These are phyloP conservation scores for Boleophthalmus pectinirostris DNA, from an alignment of 2,113 vertebrate species.

Conservation along the genomic window DNA sequence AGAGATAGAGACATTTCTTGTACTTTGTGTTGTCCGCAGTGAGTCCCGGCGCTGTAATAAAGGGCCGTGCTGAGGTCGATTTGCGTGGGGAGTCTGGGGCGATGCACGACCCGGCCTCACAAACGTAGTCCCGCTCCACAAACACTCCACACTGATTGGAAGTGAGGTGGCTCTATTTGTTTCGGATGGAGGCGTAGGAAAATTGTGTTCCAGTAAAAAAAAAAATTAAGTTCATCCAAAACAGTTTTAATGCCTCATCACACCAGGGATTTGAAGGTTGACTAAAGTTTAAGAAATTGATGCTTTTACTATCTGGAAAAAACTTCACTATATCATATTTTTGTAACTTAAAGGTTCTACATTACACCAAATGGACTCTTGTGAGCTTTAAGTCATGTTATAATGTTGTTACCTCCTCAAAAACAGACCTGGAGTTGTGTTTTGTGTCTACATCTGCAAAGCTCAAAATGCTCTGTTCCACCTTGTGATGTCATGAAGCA, in stretches of 20 bases:
- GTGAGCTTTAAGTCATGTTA: too few relatives aligned
- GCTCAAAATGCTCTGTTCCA: too few relatives aligned
- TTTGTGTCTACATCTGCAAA: too few relatives aligned
- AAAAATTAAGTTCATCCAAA: slow-evolving; percentile 12
- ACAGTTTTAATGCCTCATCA: not conserved
- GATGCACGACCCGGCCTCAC: slow-evolving; percentile 46
- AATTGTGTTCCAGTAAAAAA: slow-evolving; percentile 27
- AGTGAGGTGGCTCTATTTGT: slow-evolving; percentile 27
- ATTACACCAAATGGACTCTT: too few relatives aligned
- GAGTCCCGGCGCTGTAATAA: slow-evolving; percentile 57
- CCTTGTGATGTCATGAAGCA: too few relatives aligned
- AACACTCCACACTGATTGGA: slow-evolving; percentile 59
- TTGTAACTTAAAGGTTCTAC: too few relatives aligned
- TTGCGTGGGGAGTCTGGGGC: slow-evolving; percentile 49
- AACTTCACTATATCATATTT: too few relatives aligned
- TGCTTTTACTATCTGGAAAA: too few relatives aligned
- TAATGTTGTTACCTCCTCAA: too few relatives aligned
- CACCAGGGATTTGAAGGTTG: not conserved
- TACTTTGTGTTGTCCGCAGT: slow-evolving; percentile 5
- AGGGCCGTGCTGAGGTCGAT: slow-evolving; percentile 56
- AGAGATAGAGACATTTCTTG: not conserved
- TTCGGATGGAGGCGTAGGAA: slow-evolving; percentile 29
- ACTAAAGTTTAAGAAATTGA: not conserved
- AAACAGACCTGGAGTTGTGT: too few relatives aligned
- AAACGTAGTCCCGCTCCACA: slow-evolving; percentile 43